Percentiles rank a stretch among this genome's conserved stretches.
Conservation (phyloP, 2,888 invertebrate genomes). For the Volucella bombylans region DNA sequence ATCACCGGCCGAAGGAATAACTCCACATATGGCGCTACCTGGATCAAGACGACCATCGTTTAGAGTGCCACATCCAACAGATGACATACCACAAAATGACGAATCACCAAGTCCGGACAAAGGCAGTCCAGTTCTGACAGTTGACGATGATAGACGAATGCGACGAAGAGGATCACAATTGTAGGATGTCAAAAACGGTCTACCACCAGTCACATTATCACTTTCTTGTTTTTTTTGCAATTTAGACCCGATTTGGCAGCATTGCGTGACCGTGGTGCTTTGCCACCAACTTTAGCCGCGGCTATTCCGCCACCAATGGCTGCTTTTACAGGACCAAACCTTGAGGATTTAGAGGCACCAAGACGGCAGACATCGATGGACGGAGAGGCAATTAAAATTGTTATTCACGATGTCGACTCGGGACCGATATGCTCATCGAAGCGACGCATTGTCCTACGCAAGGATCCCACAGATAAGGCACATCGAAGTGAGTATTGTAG, state of each 20-base stretch:
- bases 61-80: slow-evolving; percentile 84
- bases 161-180: slow-evolving; percentile 91
- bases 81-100: slow-evolving; percentile 82
- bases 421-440: slow-evolving; percentile 86
- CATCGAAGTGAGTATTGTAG: slow-evolving; percentile 89
- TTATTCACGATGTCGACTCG: slow-evolving; percentile 95
- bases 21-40: slow-evolving; percentile 79
- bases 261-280: slow-evolving; percentile 84
- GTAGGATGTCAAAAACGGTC: slow-evolving; percentile 84
- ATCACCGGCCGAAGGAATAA: slow-evolving; percentile 81
- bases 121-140: slow-evolving; percentile 84
- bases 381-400: slow-evolving; percentile 95
- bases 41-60: slow-evolving; percentile 86
- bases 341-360: slow-evolving; percentile 86
- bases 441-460: slow-evolving; percentile 88
- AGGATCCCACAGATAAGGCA: slow-evolving; percentile 92
- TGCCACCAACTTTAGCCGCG: slow-evolving; percentile 81
- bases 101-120: slow-evolving; percentile 84
- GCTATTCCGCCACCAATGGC: slow-evolving; percentile 82
- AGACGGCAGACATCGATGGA: slow-evolving; percentile 93
- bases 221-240: neutral
- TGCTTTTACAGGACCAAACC: slow-evolving; percentile 83
- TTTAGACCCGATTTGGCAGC: slow-evolving; percentile 89
- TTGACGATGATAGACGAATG: slow-evolving; percentile 88
- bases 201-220: slow-evolving; percentile 6